phyloP scores from a whole-genome alignment of 2,113 vertebrate species.

The Ascaphus truei region DNA sequence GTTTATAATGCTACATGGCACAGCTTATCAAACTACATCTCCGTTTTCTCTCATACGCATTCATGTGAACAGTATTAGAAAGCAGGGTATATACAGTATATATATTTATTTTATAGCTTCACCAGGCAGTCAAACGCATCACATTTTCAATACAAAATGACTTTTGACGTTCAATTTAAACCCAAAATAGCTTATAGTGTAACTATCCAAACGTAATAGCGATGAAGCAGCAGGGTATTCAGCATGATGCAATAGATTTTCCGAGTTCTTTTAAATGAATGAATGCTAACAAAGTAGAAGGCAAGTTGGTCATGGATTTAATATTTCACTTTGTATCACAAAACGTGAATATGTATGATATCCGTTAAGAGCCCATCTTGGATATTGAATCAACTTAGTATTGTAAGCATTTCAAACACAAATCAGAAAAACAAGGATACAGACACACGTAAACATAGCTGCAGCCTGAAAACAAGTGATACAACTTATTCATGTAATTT shows the following conservation, averaged over 20 bases:
- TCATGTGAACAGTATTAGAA: constrained; percentile 32
- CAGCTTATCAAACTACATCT: not conserved
- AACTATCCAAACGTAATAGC: constrained; percentile 37
- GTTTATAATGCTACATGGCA: constrained; percentile 7
- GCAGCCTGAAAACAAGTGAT: too few species aligned
- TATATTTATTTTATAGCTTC: constrained; percentile 37
- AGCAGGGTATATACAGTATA: constrained; percentile 2
- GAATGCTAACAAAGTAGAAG: constrained; percentile 16
- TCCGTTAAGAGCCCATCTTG: too few species aligned
- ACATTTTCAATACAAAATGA: constrained; percentile 42
- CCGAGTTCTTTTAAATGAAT: constrained; percentile 39
- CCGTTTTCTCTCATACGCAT: not conserved
- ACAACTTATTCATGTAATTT: too few species aligned
- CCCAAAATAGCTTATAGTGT: constrained; percentile 34
- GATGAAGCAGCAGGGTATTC: constrained; percentile 20
- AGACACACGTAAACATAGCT: too few species aligned
- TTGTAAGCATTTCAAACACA: too few species aligned
- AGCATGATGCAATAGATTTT: constrained; percentile 37
- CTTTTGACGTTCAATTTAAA: constrained; percentile 46
- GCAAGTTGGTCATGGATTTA: constrained; percentile 1
- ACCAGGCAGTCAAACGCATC: constrained; percentile 32
- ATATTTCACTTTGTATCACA: constrained; percentile 1
- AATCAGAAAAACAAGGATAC: too few species aligned
- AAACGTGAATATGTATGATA: too few species aligned
- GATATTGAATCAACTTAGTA: too few species aligned